Conservation (phyloP, 2,113 vertebrate species). For the Phalacrocorax aristotelis region DNA sequence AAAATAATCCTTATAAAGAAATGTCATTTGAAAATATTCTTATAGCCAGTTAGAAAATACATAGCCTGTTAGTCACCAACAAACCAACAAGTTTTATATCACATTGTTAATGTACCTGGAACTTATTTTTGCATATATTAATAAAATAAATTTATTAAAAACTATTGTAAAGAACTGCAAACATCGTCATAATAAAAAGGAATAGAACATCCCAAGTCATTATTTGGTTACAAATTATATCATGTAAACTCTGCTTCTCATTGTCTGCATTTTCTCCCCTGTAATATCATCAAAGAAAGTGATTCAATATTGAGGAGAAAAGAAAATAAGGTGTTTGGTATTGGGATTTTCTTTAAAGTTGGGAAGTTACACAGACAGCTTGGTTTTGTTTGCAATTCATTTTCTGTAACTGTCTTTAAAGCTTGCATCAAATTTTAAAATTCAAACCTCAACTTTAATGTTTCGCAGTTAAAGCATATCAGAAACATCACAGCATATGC, state of each 20-base stretch:
- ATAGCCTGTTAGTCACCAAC: background rate
- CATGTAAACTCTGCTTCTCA: background rate
- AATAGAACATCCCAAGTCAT: background rate
- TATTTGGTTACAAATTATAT: background rate
- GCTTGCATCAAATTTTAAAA: background rate
- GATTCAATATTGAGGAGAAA: background rate
- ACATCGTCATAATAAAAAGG: background rate
- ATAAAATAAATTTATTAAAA: background rate
- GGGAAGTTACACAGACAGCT: background rate
- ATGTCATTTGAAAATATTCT: background rate
- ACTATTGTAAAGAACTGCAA: background rate
- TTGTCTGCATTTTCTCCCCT: background rate
- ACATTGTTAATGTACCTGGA: background rate
- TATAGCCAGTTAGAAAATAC: background rate
- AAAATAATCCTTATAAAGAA: background rate
- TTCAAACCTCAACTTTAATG: background rate
- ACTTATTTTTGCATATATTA: background rate
- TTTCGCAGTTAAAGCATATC: background rate
- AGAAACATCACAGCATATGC: background rate
- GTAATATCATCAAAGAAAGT: background rate
- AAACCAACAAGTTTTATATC: background rate
- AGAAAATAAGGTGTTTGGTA: background rate
- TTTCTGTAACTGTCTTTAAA: background rate
- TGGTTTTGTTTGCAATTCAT: background rate
- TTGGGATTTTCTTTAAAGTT: background rate